phyloP scores from a whole-genome alignment of 30 jellyfish, hydroid and myxozoan genomes.

The Catostylus mosaicus region DNA sequence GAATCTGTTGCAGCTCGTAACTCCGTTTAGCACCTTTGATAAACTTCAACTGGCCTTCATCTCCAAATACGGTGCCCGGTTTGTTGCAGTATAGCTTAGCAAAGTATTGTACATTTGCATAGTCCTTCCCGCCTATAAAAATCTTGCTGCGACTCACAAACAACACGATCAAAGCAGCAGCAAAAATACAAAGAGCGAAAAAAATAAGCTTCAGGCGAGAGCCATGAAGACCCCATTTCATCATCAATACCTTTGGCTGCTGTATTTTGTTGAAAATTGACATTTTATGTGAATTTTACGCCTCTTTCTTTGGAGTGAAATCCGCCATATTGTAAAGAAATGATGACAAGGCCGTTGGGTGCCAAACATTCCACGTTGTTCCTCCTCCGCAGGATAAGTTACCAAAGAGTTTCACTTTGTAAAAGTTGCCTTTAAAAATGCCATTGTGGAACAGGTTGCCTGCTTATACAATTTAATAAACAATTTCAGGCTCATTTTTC shows the following conservation, averaged over 20 bases:
- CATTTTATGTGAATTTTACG: slow-evolving; percentile 3
- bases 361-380: slow-evolving; percentile 1
- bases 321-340: no score
- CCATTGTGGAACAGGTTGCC: no score
- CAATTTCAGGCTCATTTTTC: no score
- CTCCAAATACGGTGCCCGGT: slow-evolving; percentile 82
- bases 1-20: slow-evolving; percentile 75
- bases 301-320: no score
- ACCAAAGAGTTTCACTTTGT: no score
- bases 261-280: slow-evolving; percentile 18
- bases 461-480: no score
- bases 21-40: background rate
- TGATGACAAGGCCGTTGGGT: no score
- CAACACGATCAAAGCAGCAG: background rate
- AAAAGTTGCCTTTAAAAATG: no score
- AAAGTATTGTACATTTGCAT: slow-evolving; percentile 2
- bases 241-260: slow-evolving; percentile 56
- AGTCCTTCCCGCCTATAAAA: background rate
- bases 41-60: slow-evolving; percentile 46
- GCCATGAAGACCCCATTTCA: slow-evolving; percentile 73
- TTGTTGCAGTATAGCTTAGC: slow-evolving; percentile 62
- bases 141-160: background rate
- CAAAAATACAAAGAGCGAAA: background rate
- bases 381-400: background rate
- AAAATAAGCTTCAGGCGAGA: slow-evolving; percentile 32